A percentile compares a stretch with the other conserved stretches of the same genome.
Evolutionary conservation across 1,140 invertebrate genomes (phyloP).

Genomic region (Heliothis subflexa): DNA sequence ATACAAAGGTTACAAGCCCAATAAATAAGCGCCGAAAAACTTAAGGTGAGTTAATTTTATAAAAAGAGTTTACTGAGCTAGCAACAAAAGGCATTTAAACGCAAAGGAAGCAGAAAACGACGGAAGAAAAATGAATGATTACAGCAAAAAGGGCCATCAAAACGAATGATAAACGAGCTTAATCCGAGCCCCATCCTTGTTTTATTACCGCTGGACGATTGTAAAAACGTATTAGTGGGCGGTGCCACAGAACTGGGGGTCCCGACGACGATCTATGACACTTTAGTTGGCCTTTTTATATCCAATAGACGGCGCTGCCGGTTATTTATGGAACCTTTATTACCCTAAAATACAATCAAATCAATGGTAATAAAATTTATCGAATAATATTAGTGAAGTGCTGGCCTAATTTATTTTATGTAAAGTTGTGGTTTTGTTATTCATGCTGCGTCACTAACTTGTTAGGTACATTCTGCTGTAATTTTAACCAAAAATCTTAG

Average conservation of each 20-base stretch:
- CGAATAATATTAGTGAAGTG: slow-evolving; percentile 24
- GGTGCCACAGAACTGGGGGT: slow-evolving; percentile 51
- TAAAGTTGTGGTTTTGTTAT: neutral
- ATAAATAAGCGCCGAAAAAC: slow-evolving; percentile 46
- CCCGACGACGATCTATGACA: slow-evolving; percentile 67
- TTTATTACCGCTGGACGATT: slow-evolving; percentile 83
- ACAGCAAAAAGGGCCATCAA: slow-evolving; percentile 85
- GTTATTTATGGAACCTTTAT: slow-evolving; percentile 73
- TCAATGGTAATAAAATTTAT: slow-evolving; percentile 30
- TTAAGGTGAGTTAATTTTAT: slow-evolving; percentile 69
- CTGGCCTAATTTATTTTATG: neutral
- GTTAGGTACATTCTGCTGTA: no score
- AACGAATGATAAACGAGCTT: slow-evolving; percentile 85
- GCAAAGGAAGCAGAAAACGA: slow-evolving; percentile 80
- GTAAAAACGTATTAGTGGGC: slow-evolving; percentile 84
- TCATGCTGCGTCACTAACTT: neutral
- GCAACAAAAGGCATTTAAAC: slow-evolving; percentile 77
- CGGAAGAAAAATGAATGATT: slow-evolving; percentile 86
- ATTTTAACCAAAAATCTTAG: no score
- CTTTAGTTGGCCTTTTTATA: slow-evolving; percentile 74
- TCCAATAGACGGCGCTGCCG: slow-evolving; percentile 60
- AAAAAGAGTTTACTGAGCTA: slow-evolving; percentile 69
- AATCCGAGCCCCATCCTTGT: slow-evolving; percentile 82
- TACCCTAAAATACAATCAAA: slow-evolving; percentile 56
- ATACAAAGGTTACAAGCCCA: slow-evolving; percentile 34